Conservation (phyloP, 2,888 invertebrate genomes). For the Nomada lathburiana region DNA sequence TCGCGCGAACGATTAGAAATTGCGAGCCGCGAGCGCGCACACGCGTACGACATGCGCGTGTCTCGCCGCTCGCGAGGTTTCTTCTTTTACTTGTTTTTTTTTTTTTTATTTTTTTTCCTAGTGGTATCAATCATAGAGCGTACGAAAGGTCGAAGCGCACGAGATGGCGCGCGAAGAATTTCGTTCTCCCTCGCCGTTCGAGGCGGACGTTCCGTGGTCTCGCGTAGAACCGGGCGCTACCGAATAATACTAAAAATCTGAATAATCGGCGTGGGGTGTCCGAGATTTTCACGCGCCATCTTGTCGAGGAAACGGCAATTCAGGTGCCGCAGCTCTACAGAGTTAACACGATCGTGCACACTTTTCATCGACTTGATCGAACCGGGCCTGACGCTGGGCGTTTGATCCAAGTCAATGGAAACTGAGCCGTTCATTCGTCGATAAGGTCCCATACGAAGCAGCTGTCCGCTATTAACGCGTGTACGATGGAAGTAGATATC, state of each 20-base stretch:
- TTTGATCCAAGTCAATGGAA: constrained; percentile 82
- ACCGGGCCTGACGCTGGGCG: constrained; percentile 52
- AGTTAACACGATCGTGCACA: constrained; percentile 73
- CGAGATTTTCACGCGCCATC: constrained; percentile 67
- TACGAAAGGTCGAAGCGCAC: constrained; percentile 45
- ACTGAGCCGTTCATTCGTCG: constrained; percentile 72
- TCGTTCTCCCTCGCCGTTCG: constrained; percentile 42
- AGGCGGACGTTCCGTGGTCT: background rate
- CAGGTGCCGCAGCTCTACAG: constrained; percentile 46
- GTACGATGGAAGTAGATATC: constrained; percentile 73
- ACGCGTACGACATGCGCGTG: background rate
- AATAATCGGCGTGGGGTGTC: constrained; percentile 35
- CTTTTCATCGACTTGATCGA: constrained; percentile 83
- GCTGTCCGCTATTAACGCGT: constrained; percentile 71
- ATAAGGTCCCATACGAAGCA: constrained; percentile 56
- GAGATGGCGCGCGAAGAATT: constrained; percentile 67
- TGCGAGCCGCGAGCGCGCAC: constrained; percentile 54
- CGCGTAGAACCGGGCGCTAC: background rate
- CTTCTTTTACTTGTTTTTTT: no score
- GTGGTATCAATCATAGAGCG: constrained; percentile 56
- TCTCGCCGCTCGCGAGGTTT: constrained; percentile 58
- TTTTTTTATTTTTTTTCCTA: constrained; percentile 3
- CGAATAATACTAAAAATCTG: no score
- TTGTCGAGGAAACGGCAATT: constrained; percentile 64
- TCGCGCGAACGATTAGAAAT: constrained; percentile 68